Percentiles rank a stretch among this genome's conserved stretches.
phyloP scores from a whole-genome alignment of 2,888 invertebrate species.

The Boloria euphrosyne region DNA sequence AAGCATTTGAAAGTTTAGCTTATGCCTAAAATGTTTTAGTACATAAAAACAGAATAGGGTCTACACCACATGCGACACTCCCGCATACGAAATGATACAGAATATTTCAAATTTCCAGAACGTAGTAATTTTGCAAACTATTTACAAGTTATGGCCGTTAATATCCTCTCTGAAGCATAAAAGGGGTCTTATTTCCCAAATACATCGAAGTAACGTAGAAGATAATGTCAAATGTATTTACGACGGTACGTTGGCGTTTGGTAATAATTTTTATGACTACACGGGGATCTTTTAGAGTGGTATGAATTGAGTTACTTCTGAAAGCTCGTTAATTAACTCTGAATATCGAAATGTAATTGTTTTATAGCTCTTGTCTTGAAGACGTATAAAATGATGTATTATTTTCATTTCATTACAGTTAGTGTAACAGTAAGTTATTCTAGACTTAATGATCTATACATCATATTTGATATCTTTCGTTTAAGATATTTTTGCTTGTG shows the following conservation, averaged over 20 bases:
- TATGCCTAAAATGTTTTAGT: no score
- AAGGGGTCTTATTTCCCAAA: constrained; percentile 67
- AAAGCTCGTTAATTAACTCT: not conserved
- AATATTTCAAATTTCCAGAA: no score
- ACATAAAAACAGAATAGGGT: no score
- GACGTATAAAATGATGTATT: no score
- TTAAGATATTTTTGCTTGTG: no score
- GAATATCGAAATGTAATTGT: not conserved
- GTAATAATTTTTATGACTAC: constrained; percentile 43
- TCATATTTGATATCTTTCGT: no score
- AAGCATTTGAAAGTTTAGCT: no score
- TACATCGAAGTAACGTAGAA: constrained; percentile 55
- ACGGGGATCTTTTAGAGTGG: constrained; percentile 33
- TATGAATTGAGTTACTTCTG: constrained; percentile 23
- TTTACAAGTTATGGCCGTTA: constrained; percentile 54
- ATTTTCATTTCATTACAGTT: no score
- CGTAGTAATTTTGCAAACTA: constrained; percentile 37
- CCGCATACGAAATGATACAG: no score
- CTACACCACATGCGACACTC: no score
- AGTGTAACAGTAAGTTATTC: no score
- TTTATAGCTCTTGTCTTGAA: not conserved
- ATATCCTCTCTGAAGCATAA: constrained; percentile 61
- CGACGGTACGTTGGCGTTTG: constrained; percentile 51
- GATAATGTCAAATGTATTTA: constrained; percentile 64
- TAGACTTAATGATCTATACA: no score